These are phyloP conservation scores for Pristionchus entomophagus DNA, from an alignment of 2,888 invertebrate species.

Conservation along the genomic window DNA sequence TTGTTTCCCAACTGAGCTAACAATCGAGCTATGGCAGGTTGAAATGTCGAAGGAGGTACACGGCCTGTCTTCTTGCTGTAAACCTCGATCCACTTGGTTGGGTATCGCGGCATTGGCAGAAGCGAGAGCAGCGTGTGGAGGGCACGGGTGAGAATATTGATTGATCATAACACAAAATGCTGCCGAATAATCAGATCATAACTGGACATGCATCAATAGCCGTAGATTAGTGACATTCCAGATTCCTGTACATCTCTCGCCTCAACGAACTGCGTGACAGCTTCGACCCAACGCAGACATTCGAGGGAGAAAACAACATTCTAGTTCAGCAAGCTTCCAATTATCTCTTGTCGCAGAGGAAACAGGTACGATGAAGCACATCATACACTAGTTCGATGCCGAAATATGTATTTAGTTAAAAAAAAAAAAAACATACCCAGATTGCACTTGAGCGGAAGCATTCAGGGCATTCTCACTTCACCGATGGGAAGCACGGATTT, in stretches of 20 bases:
- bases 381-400: neutral
- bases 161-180: too few species aligned
- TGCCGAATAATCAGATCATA: too few species aligned
- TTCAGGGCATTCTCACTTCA: slow-evolving; percentile 72
- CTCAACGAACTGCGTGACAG: slow-evolving; percentile 88
- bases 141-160: slow-evolving; percentile 90
- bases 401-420: too few species aligned
- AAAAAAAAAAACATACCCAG: too few species aligned
- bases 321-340: slow-evolving; percentile 91
- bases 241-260: slow-evolving; percentile 78
- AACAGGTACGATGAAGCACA: slow-evolving; percentile 50
- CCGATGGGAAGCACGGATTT: slow-evolving; percentile 84
- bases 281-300: slow-evolving; percentile 91
- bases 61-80: slow-evolving; percentile 79
- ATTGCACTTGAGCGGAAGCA: neutral
- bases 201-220: neutral
- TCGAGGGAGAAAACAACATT: slow-evolving; percentile 95
- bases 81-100: slow-evolving; percentile 86
- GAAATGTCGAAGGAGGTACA: slow-evolving; percentile 80
- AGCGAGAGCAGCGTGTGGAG: slow-evolving; percentile 93
- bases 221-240: slow-evolving; percentile 7
- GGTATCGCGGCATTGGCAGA: slow-evolving; percentile 91
- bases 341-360: slow-evolving; percentile 83
- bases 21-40: slow-evolving; percentile 70
- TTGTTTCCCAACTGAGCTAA: slow-evolving; percentile 46